phyloP scores from a whole-genome alignment of 2,797 vertebrate species.

The Periparus ater region DNA sequence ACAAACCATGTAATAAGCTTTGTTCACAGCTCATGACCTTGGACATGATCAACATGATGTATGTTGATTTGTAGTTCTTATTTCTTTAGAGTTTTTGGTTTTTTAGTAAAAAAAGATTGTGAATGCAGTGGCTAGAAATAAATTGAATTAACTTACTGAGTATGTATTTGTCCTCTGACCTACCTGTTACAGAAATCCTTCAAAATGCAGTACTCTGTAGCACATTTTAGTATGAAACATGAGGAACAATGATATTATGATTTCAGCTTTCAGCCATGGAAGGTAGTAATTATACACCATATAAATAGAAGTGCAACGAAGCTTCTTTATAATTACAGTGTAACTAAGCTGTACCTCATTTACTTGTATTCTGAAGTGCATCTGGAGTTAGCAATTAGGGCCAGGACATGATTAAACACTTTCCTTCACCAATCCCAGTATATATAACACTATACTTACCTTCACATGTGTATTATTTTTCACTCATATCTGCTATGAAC shows the following conservation, averaged over 20 bases:
- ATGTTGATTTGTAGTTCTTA: background rate
- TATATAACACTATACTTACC: background rate
- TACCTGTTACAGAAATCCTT: background rate
- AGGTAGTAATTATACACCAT: background rate
- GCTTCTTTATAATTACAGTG: slow-evolving; percentile 27
- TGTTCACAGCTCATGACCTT: background rate
- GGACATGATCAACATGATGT: background rate
- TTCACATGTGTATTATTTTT: slow-evolving; percentile 52
- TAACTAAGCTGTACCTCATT: slow-evolving; percentile 34
- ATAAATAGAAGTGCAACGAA: background rate
- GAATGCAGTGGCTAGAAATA: background rate
- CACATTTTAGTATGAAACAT: background rate
- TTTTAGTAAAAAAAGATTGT: background rate
- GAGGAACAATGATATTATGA: background rate
- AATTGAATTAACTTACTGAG: background rate
- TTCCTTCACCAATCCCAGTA: background rate
- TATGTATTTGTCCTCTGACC: background rate
- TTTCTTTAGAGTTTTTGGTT: background rate
- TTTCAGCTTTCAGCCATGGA: background rate
- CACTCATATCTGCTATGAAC: slow-evolving; percentile 45
- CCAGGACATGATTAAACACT: slow-evolving; percentile 15
- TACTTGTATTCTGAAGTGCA: background rate
- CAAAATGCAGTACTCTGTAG: background rate
- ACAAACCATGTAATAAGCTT: background rate
- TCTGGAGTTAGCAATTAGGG: slow-evolving; percentile 39